Conservation (phyloP, 2,888 invertebrate species). For the Cephonodes hylas region DNA sequence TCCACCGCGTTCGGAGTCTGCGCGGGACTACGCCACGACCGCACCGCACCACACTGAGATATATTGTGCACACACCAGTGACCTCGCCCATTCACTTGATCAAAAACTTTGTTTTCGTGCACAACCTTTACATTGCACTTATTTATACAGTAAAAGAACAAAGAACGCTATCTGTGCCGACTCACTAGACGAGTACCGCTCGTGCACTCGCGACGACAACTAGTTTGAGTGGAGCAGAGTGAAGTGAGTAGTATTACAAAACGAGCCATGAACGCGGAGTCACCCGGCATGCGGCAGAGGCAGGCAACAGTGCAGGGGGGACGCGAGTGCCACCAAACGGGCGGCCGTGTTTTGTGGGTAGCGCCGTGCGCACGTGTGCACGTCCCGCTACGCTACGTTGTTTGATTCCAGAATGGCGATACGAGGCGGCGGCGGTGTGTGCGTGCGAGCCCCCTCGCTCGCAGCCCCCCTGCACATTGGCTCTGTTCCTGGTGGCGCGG, state of each 20-base stretch:
- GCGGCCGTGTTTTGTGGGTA: conserved; percentile 45
- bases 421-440: conserved; percentile 32
- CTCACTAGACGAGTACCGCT: conserved; percentile 44
- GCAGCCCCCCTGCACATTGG: conserved; percentile 24
- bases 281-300: conserved; percentile 29
- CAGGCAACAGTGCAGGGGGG: conserved; percentile 41
- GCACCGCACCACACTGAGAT: conserved; percentile 29
- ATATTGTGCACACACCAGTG: conserved; percentile 34
- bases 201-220: conserved; percentile 60
- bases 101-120: conserved; percentile 40
- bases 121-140: conserved; percentile 39
- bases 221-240: conserved; percentile 50
- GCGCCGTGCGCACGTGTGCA: conserved; percentile 57
- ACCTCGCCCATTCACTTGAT: conserved; percentile 63
- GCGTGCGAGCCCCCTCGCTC: conserved; percentile 45
- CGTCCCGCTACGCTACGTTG: conserved; percentile 38
- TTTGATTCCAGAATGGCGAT: conserved; percentile 41
- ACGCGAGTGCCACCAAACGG: conserved; percentile 28
- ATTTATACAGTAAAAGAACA: conserved; percentile 48
- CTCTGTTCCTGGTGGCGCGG: conserved; percentile 8
- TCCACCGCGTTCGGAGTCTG: conserved; percentile 51
- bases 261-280: conserved; percentile 48
- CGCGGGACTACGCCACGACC: conserved; percentile 48
- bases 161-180: conserved; percentile 42
- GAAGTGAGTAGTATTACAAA: conserved; percentile 58